Evolutionary conservation across 1,140 invertebrate genomes (phyloP).

Genomic region (Eupristina koningsbergeri): DNA sequence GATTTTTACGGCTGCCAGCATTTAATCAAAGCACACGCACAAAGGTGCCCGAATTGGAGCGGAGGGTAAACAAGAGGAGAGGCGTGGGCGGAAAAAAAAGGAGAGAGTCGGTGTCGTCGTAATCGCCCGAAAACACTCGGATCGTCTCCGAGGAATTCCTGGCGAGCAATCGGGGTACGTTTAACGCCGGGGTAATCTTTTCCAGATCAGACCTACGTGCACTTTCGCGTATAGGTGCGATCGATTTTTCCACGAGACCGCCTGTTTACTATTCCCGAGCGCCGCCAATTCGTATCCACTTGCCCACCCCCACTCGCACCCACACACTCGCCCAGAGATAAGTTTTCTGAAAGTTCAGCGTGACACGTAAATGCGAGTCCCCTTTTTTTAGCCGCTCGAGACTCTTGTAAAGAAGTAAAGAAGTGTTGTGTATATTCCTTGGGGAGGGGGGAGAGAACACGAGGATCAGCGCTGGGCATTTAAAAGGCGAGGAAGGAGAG

Average conservation of each 20-base stretch:
- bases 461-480: slow-evolving; percentile 12
- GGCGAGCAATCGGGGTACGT: background rate
- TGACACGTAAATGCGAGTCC: background rate
- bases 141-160: background rate
- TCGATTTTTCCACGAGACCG: background rate
- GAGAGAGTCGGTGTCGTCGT: too few relatives aligned
- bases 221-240: background rate
- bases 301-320: background rate
- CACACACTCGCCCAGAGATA: background rate
- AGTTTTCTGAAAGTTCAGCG: background rate
- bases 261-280: too few relatives aligned
- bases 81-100: too few relatives aligned
- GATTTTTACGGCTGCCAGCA: too few relatives aligned
- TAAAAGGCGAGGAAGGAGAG: background rate
- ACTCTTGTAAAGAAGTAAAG: background rate
- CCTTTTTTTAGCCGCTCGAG: background rate
- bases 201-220: background rate
- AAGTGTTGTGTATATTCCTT: background rate
- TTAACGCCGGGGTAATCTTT: background rate
- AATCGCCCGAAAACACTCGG: background rate
- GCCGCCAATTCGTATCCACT: background rate
- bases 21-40: too few relatives aligned
- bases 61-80: too few relatives aligned
- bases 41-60: too few relatives aligned
- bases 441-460: slow-evolving; percentile 6